Evolutionary conservation across 2,113 vertebrate genomes (phyloP).

Genomic region (Catharus fuscescens): DNA sequence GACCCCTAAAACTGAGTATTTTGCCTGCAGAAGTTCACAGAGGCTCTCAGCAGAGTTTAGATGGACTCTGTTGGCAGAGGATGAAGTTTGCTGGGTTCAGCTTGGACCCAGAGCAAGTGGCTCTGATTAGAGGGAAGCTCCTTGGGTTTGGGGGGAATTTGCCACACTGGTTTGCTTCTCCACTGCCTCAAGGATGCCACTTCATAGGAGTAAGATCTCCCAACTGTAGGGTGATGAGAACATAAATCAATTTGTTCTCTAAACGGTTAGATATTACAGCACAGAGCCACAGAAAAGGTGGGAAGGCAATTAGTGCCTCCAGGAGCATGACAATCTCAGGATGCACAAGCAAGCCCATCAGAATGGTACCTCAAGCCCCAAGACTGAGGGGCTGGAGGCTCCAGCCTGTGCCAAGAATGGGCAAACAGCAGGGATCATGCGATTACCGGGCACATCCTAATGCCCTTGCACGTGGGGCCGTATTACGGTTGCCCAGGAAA

Average conservation of each 20-base stretch:
- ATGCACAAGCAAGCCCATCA: rapidly evolving
- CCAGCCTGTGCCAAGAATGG: neutral
- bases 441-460: neutral
- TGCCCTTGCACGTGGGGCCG: rapidly evolving
- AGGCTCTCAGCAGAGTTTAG: neutral
- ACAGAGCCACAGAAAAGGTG: neutral
- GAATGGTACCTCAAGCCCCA: rapidly evolving
- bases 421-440: rapidly evolving
- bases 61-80: neutral
- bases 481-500: constrained; percentile 11
- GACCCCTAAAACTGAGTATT: neutral
- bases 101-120: neutral
- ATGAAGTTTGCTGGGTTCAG: neutral
- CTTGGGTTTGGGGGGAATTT: neutral
- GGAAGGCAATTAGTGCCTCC: neutral
- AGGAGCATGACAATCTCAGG: rapidly evolving
- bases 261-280: neutral
- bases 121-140: neutral
- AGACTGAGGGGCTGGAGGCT: neutral
- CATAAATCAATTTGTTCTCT: neutral
- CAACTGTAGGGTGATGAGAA: neutral
- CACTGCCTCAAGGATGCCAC: neutral
- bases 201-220: rapidly evolving
- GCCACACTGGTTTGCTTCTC: neutral
- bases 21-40: neutral